A percentile compares a stretch with the other conserved stretches of the same genome.
These are phyloP conservation scores for Piscicola geometra DNA, from an alignment of 2,888 invertebrate genomes.

Conservation along the genomic window DNA sequence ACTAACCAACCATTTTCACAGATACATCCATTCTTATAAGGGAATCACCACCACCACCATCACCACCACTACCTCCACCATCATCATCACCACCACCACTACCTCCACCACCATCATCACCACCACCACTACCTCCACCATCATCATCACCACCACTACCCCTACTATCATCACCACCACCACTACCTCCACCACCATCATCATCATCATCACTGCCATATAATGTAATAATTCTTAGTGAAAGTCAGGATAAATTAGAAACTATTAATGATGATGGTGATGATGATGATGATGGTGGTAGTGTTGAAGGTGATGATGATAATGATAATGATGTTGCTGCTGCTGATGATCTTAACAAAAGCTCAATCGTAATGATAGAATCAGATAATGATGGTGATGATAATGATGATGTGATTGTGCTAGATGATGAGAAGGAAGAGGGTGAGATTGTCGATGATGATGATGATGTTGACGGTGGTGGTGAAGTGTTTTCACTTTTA, in stretches of 20 bases:
- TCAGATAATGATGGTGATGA: background rate
- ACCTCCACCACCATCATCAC: conserved; percentile 7
- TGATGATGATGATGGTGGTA: no score
- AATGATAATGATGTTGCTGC: background rate
- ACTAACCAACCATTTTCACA: no score
- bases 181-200: background rate
- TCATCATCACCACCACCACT: no score
- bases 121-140: conserved; percentile 12
- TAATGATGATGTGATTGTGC: background rate
- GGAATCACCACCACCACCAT: background rate
- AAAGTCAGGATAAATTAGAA: background rate
- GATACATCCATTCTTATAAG: no score
- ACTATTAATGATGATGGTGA: background rate
- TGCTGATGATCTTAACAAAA: background rate
- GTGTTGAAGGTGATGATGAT: no score
- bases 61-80: conserved; percentile 6
- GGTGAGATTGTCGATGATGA: background rate
- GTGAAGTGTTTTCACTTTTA: background rate
- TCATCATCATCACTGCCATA: no score
- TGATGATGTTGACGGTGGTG: background rate
- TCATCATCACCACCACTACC: background rate
- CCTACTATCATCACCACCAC: background rate
- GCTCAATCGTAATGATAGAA: background rate
- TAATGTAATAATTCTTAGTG: background rate
- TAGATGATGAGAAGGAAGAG: conserved; percentile 4